Percentiles rank a stretch among this genome's conserved stretches.
Conservation (phyloP, 2,113 vertebrate genomes). For the human (Homo sapiens) region DNA sequence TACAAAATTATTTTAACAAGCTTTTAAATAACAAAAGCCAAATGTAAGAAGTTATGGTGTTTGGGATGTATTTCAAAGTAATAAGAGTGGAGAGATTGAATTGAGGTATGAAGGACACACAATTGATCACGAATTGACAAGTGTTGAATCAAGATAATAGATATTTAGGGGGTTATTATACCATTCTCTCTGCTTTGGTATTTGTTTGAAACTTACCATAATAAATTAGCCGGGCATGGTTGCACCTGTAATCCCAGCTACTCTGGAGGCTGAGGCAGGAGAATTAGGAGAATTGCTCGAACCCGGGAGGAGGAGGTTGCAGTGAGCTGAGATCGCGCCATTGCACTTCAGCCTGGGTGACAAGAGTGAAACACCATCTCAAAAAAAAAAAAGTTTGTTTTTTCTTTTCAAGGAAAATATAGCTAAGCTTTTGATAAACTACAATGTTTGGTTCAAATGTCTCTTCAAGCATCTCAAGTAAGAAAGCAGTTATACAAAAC, state of each 20-base stretch:
- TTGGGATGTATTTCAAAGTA: not conserved
- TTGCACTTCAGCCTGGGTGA: no score
- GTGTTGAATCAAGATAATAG: not conserved
- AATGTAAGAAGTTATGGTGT: not conserved
- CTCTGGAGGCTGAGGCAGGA: no score
- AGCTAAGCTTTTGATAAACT: not conserved
- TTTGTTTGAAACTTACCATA: constrained; percentile 13
- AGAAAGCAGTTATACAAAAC: constrained; percentile 34
- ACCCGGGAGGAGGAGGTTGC: no score
- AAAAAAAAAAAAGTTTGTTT: not conserved
- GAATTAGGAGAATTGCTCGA: no score
- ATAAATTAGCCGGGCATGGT: not conserved
- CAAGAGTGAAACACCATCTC: not conserved
- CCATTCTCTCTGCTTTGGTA: not conserved
- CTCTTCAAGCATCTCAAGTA: not conserved
- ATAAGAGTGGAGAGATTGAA: not conserved
- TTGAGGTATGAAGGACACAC: not conserved
- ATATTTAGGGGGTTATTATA: not conserved
- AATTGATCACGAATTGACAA: not conserved
- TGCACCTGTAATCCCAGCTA: no score
- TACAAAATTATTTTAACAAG: not conserved
- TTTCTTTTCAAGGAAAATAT: not conserved
- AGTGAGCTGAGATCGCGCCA: no score
- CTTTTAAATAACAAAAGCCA: not conserved
- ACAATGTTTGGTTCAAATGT: not conserved